Conservation (phyloP, 2,113 vertebrate genomes). For the Tiliqua scincoides region DNA sequence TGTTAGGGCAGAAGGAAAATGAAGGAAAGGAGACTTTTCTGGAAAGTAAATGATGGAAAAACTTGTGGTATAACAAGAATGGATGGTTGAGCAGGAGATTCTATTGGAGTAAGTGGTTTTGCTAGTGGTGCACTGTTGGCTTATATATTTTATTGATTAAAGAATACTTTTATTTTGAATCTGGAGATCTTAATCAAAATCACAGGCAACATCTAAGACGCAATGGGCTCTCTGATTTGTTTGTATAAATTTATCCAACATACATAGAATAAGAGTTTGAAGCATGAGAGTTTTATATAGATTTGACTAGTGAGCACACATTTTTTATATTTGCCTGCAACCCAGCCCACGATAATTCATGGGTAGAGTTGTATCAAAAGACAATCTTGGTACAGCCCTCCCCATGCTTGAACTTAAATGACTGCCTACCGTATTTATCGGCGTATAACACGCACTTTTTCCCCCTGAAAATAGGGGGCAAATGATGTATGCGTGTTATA, state of each 20-base stretch:
- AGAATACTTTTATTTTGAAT: background rate
- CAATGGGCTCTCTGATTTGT: too few species aligned
- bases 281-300: too few species aligned
- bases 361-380: background rate
- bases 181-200: too few species aligned
- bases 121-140: background rate
- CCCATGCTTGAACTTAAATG: too few species aligned
- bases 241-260: too few species aligned
- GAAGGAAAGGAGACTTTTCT: background rate
- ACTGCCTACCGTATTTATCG: too few species aligned
- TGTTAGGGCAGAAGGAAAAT: background rate
- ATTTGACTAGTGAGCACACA: too few species aligned
- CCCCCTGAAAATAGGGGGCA: too few species aligned
- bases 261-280: too few species aligned
- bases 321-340: background rate
- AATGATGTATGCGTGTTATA: too few species aligned
- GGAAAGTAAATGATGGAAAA: background rate
- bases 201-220: too few species aligned
- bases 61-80: background rate
- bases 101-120: background rate
- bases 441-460: too few species aligned
- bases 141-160: background rate
- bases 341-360: background rate
- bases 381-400: background rate
- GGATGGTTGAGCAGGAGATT: background rate